Evolutionary conservation across 1,140 invertebrate genomes (phyloP).

Genomic region (Parasteatoda tepidariorum): DNA sequence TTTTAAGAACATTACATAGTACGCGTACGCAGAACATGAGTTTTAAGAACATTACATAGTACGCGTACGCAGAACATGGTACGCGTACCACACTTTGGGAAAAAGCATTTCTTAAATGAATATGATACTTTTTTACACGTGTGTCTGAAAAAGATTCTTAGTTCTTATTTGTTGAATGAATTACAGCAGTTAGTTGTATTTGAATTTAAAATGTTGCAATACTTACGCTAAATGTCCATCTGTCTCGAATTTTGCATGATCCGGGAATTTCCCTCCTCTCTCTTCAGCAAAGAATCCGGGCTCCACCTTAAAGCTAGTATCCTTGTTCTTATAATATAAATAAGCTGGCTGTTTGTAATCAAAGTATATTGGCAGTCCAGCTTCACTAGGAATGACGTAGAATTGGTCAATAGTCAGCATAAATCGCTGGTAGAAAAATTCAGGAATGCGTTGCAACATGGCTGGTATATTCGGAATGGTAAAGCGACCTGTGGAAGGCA

Average conservation of each 20-base stretch:
- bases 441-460: constrained; percentile 1
- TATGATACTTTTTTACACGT: too few relatives aligned
- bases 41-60: too few relatives aligned
- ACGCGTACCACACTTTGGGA: too few relatives aligned
- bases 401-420: constrained; percentile 35
- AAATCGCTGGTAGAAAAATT: constrained; percentile 44
- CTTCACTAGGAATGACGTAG: constrained; percentile 57
- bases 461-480: constrained; percentile 46
- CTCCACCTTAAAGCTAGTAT: constrained; percentile 56
- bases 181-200: too few relatives aligned
- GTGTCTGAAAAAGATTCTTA: too few relatives aligned
- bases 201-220: too few relatives aligned
- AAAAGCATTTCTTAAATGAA: too few relatives aligned
- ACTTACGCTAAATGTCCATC: constrained; percentile 57
- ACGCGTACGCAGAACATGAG: too few relatives aligned
- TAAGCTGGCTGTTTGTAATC: constrained; percentile 47
- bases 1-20: too few relatives aligned
- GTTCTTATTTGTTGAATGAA: too few relatives aligned
- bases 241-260: constrained; percentile 21
- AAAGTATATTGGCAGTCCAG: constrained; percentile 58
- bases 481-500: constrained; percentile 33
- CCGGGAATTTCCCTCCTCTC: constrained; percentile 42
- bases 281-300: constrained; percentile 60
- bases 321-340: constrained; percentile 39
- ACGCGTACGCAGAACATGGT: too few relatives aligned